Evolutionary conservation across 2,888 invertebrate species (phyloP).

Genomic region (Anaspis maculata): DNA sequence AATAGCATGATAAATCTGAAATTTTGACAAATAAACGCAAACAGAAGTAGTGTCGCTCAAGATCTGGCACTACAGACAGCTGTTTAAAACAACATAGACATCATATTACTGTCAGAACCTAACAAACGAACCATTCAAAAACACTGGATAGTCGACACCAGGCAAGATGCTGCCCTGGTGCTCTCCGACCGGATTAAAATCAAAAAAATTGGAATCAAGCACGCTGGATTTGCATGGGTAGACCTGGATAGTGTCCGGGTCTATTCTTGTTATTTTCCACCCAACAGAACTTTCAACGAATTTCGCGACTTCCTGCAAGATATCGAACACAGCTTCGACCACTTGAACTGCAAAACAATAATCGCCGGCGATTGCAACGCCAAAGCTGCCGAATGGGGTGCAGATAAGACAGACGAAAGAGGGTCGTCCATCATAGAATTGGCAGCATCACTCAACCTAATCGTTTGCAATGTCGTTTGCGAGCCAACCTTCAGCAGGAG

Average conservation of each 20-base stretch:
- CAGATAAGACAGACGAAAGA: slow-evolving; percentile 1
- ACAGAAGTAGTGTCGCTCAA: too few relatives aligned
- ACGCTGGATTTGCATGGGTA: slow-evolving; percentile 3
- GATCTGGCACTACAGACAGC: too few relatives aligned
- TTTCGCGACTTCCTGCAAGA: slow-evolving; percentile 1
- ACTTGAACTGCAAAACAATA: neutral
- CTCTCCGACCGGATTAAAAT: too few relatives aligned
- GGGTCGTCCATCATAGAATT: slow-evolving; percentile 2
- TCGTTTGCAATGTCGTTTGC: slow-evolving; percentile 1
- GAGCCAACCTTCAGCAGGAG: slow-evolving; percentile 4
- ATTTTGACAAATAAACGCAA: too few relatives aligned
- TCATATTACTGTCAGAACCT: too few relatives aligned
- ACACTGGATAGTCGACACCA: too few relatives aligned
- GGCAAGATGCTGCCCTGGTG: too few relatives aligned
- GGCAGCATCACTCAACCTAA: slow-evolving; percentile 1
- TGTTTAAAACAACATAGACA: too few relatives aligned
- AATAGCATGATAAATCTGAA: too few relatives aligned
- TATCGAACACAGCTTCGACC: neutral
- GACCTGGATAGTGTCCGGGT: too few relatives aligned
- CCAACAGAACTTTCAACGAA: neutral
- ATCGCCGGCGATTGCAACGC: slow-evolving; percentile 5
- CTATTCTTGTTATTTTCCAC: neutral
- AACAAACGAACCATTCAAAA: too few relatives aligned
- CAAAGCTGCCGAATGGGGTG: slow-evolving; percentile 3
- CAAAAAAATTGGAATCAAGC: neutral